phyloP scores from a whole-genome alignment of 2,113 vertebrate species.

The Spea bombifrons region DNA sequence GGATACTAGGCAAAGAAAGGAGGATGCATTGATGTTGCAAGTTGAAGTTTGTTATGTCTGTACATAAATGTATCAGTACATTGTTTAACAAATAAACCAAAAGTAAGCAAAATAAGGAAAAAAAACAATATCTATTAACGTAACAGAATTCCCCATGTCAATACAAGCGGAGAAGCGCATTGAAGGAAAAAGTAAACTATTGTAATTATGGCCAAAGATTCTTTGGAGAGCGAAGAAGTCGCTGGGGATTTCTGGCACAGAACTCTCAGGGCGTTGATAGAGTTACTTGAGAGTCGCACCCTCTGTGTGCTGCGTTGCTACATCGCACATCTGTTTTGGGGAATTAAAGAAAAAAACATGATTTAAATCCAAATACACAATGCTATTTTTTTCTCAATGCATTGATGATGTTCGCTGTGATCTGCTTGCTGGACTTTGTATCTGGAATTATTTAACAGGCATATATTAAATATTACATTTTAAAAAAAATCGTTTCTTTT shows the following conservation, averaged over 20 bases:
- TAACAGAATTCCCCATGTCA: too few species aligned
- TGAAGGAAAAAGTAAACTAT: too few species aligned
- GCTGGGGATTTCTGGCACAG: background rate
- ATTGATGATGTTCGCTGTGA: background rate
- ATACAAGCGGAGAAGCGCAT: too few species aligned
- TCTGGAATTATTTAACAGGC: background rate
- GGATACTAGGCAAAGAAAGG: too few species aligned
- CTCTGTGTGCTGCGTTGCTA: slow-evolving; percentile 43
- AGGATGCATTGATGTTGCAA: too few species aligned
- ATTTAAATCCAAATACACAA: background rate
- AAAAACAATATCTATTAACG: too few species aligned
- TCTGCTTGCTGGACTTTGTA: background rate
- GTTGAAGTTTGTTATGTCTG: too few species aligned
- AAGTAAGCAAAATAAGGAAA: too few species aligned
- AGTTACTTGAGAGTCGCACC: slow-evolving; percentile 15
- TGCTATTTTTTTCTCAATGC: background rate
- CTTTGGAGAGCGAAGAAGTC: background rate
- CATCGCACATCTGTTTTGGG: slow-evolving; percentile 38
- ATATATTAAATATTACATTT: too few species aligned
- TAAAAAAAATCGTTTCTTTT: too few species aligned
- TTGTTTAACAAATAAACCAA: too few species aligned
- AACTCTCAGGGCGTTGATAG: slow-evolving; percentile 10
- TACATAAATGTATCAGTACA: too few species aligned
- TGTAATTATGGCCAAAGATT: background rate
- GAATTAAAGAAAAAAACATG: slow-evolving; percentile 1